Base-by-base conservation (phyloP, 2,797 vertebrate species). In the Mycteria americana region DNA sequence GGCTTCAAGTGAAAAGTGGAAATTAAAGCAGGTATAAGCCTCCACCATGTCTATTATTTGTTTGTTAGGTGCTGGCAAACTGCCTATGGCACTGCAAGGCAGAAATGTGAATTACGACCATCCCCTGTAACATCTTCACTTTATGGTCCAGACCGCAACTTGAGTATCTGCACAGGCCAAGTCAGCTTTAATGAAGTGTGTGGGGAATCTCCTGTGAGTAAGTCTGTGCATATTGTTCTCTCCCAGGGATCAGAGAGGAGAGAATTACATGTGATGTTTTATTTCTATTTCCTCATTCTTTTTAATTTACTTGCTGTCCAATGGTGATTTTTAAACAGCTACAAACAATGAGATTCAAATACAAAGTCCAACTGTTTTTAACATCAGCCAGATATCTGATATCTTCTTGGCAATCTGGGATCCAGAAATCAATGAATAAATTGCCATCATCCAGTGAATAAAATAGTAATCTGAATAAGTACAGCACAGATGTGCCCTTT, bases 401-500 rank as follows among this genome's bases (percentile, higher is more conserved):
- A 92, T 46, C 86, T 88, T 83, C 70, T 94, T 88, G 79, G 68
- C 81, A 89, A 92, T 92, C 79, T 94, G 79, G 54, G 70, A 88
- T 91, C 69, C 62, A 94, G 87, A 96, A 97, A 95, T 93, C 89
- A 95, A 96, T 95, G 87, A 95, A 96, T 96, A 97, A 96, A 96
- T 96, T 95, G 87, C 87, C 13, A 18, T 96, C 69, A 91, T 84
- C 69, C 85, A 67, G 37, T 60, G 89, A 96, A 92, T 86, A 95
- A 88, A 94, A 84, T 9, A 88, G 41, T 45, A 54, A 92, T 94
- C 82, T 89, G 95, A 84, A 16, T 90, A 74, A 94, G 79, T 30
- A 56, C 28, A 63, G 56, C 91, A 90, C 94, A 94, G 92, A 93
- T 95, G 94, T 96, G 93, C 69, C 92, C 89, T 92, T 95, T 93